Evolutionary conservation across 2,888 invertebrate species (phyloP).

Genomic region (Dasysyrphus albostriatus): DNA sequence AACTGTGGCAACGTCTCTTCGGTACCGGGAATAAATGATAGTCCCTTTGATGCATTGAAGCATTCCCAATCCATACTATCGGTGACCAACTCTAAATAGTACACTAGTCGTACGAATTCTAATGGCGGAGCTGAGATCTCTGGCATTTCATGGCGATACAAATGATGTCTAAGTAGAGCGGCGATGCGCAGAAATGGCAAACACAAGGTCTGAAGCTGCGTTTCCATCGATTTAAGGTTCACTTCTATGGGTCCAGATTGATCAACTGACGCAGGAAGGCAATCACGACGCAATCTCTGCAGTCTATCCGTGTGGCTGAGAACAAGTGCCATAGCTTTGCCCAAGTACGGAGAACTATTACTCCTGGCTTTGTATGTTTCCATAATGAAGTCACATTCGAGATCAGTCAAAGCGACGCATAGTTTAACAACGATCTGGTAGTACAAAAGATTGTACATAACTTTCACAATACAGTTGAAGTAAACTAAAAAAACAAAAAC

Average conservation of each 20-base stretch:
- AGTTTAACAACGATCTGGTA: constrained; percentile 94
- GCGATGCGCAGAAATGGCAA: constrained; percentile 94
- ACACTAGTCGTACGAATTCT: constrained; percentile 91
- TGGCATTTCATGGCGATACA: constrained; percentile 91
- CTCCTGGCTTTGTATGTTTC: constrained; percentile 78
- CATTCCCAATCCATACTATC: constrained; percentile 87
- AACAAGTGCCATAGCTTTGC: constrained; percentile 82
- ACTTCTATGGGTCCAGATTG: constrained; percentile 78
- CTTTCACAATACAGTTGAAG: constrained; percentile 93
- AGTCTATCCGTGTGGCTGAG: constrained; percentile 81
- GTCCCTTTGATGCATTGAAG: constrained; percentile 87
- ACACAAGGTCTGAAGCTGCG: constrained; percentile 90
- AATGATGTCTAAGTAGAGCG: constrained; percentile 91
- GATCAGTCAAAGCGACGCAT: constrained; percentile 88
- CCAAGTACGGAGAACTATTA: constrained; percentile 79
- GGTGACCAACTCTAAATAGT: constrained; percentile 90
- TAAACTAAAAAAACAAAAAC: constrained; percentile 87
- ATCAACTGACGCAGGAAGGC: constrained; percentile 79
- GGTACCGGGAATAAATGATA: constrained; percentile 86
- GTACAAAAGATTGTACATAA: constrained; percentile 94
- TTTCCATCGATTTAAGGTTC: constrained; percentile 83
- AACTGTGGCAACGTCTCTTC: constrained; percentile 85
- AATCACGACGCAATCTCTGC: constrained; percentile 81
- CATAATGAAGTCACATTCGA: constrained; percentile 86
- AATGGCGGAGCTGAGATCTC: constrained; percentile 87